These are phyloP conservation scores for Acanthopleura granulata DNA, from an alignment of 2,888 invertebrate species.

Conservation along the genomic window DNA sequence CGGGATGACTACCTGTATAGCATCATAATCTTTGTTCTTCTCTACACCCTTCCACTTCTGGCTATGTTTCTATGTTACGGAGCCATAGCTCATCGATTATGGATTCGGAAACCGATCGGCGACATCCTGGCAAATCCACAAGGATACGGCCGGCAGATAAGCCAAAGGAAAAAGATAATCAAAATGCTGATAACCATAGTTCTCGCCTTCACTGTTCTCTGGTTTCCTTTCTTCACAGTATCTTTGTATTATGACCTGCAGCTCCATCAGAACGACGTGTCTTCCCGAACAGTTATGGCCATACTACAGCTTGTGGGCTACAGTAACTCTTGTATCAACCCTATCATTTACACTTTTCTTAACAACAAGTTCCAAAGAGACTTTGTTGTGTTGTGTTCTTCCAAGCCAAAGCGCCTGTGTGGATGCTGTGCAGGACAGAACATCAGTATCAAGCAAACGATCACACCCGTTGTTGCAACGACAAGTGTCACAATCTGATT, in stretches of 20 bases:
- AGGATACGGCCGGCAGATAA: constrained; percentile 38
- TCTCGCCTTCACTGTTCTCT: constrained; percentile 49
- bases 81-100: constrained; percentile 47
- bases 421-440: neutral
- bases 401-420: neutral
- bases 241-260: constrained; percentile 46
- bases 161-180: constrained; percentile 50
- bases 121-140: constrained; percentile 40
- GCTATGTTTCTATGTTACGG: constrained; percentile 54
- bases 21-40: constrained; percentile 41
- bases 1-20: constrained; percentile 38
- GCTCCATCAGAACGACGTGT: constrained; percentile 24
- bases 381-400: constrained; percentile 31
- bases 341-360: constrained; percentile 60
- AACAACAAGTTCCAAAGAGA: constrained; percentile 56
- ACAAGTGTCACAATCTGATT: neutral
- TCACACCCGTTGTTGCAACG: neutral
- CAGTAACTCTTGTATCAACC: constrained; percentile 56
- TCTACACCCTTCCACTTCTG: constrained; percentile 50
- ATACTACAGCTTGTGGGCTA: constrained; percentile 56
- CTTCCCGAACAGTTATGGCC: constrained; percentile 42
- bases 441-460: neutral
- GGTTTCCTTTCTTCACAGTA: constrained; percentile 59
- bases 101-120: constrained; percentile 51
- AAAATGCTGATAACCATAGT: constrained; percentile 54